These are phyloP conservation scores for Abramis brama DNA, from an alignment of 2,113 vertebrate species.

Conservation along the genomic window DNA sequence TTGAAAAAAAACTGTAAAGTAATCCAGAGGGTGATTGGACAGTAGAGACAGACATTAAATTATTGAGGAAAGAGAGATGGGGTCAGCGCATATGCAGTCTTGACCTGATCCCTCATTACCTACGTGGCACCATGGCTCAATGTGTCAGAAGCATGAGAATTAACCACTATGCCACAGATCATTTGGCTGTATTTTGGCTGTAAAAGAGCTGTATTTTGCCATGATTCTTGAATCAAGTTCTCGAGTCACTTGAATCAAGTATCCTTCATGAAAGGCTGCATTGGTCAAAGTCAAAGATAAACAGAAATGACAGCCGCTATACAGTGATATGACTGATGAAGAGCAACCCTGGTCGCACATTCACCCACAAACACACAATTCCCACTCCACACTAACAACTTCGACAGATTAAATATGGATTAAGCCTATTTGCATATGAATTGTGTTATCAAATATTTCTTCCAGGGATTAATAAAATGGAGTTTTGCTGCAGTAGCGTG, in stretches of 20 bases:
- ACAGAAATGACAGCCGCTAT: not conserved
- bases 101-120: not conserved
- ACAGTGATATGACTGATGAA: not conserved
- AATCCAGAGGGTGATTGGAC: not conserved
- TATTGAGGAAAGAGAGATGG: not conserved
- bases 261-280: not conserved
- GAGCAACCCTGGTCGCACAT: not conserved
- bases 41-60: not conserved
- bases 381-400: not conserved
- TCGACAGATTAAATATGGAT: slow-evolving; percentile 38
- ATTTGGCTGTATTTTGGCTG: not conserved
- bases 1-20: not conserved
- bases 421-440: slow-evolving; percentile 46
- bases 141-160: not conserved
- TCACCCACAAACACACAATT: slow-evolving; percentile 5
- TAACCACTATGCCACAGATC: not conserved
- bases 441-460: slow-evolving; percentile 20
- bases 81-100: not conserved
- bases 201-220: not conserved
- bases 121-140: not conserved
- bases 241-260: no score
- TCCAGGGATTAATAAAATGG: not conserved
- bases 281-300: not conserved
- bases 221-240: not conserved
- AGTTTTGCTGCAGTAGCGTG: slow-evolving; percentile 2